Percentiles rank a stretch among this genome's conserved stretches.
These are phyloP conservation scores for Masticophis lateralis DNA, from an alignment of 2,797 vertebrate species.

Conservation along the genomic window DNA sequence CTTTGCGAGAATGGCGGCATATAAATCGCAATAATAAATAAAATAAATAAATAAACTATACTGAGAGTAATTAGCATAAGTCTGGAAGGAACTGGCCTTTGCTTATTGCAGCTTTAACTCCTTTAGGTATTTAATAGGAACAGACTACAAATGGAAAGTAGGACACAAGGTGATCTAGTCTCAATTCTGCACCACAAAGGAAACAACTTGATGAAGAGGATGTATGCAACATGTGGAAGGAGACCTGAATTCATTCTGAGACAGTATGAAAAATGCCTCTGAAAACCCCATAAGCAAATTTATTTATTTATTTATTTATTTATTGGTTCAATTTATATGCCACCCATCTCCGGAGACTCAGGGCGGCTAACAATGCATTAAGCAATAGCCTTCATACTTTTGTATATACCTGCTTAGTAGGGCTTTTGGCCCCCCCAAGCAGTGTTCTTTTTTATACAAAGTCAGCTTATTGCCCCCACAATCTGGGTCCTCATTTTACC, in stretches of 20 bases:
- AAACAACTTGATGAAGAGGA: neutral
- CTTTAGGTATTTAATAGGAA: neutral
- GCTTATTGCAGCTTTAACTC: neutral
- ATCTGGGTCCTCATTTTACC: too few relatives aligned
- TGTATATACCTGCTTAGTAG: too few relatives aligned
- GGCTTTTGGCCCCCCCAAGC: too few relatives aligned
- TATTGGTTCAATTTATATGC: too few relatives aligned
- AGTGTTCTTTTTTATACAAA: too few relatives aligned
- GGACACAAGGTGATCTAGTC: neutral
- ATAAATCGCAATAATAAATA: too few relatives aligned
- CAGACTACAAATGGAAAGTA: neutral
- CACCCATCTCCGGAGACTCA: too few relatives aligned
- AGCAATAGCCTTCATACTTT: too few relatives aligned
- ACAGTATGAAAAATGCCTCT: neutral
- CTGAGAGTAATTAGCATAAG: neutral
- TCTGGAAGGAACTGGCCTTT: neutral
- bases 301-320: too few relatives aligned
- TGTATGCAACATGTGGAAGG: neutral
- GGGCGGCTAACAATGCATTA: too few relatives aligned
- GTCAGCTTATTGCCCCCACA: too few relatives aligned
- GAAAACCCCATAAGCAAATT: neutral
- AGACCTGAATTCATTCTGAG: neutral
- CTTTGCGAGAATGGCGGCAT: too few relatives aligned
- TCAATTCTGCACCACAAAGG: neutral
- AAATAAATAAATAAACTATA: neutral